Conservation (phyloP, 2,888 invertebrate species). For the Neoascia interrupta region DNA sequence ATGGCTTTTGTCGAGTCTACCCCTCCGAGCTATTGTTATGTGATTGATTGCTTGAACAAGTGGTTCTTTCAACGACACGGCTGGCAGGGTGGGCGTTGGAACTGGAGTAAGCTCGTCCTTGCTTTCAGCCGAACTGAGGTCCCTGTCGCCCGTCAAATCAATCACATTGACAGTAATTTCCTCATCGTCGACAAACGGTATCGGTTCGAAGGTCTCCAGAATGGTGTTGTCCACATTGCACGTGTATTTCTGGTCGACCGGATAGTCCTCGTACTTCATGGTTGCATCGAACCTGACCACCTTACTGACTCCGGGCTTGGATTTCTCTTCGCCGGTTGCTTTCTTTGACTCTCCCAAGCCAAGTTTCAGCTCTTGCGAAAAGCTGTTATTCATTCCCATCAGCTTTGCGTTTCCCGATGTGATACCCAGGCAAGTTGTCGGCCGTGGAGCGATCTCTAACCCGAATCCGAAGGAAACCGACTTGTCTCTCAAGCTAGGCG, state of each 20-base stretch:
- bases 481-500: conserved; percentile 86
- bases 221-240: conserved; percentile 80
- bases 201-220: conserved; percentile 79
- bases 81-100: conserved; percentile 24
- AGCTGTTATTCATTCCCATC: conserved; percentile 59
- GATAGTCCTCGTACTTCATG: conserved; percentile 78
- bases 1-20: conserved; percentile 88
- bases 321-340: conserved; percentile 70
- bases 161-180: conserved; percentile 64
- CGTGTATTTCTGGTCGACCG: conserved; percentile 77
- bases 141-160: conserved; percentile 18
- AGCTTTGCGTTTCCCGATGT: conserved; percentile 72
- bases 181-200: conserved; percentile 79
- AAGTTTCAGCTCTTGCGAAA: conserved; percentile 70
- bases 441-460: conserved; percentile 85
- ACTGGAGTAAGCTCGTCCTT: conserved; percentile 37
- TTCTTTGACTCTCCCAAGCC: conserved; percentile 47
- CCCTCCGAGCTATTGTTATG: conserved; percentile 77
- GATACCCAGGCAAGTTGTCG: conserved; percentile 84
- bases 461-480: conserved; percentile 89
- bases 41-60: conserved; percentile 76
- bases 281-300: conserved; percentile 79
- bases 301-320: conserved; percentile 78
- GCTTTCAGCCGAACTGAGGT: conserved; percentile 18
- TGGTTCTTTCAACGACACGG: conserved; percentile 49